Evolutionary conservation across 2,888 invertebrate species (phyloP), one percentile per base, ranked within the genome.

Genomic region (Cephus pygmeus): DNA sequence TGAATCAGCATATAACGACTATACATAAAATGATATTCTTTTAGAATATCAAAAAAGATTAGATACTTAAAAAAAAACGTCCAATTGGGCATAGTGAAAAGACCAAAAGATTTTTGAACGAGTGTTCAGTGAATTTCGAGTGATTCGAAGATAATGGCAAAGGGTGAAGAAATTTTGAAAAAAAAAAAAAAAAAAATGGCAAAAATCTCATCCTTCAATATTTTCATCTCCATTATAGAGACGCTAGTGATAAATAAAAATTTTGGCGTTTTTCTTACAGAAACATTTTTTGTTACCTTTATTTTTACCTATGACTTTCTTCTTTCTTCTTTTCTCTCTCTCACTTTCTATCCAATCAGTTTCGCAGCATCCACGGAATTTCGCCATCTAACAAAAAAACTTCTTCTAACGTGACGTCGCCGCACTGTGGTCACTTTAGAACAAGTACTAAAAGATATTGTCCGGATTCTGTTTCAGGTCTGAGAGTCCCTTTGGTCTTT

Each of bases 381-480:
- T 2, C 9, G 23, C 56, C 9, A 56, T 0, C 56, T 23, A 56
- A 56, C 23, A 1, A 56, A 56, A 56, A 40, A 23, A 40, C 1
- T 56, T 56, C 71, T 4, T 71, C 71, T 71, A 71, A 71, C 71
- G 71, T 31, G 33, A 71, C 31, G 33, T 31, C 12, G 33, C 33
- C 34, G 12, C 71, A 34, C 31, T 12, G 12, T 71, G 34, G 75
- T 31, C 34, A 33, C 75, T 12, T 75, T 76, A 79, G 86, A 77
- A 75, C 83, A 83, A 75, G n/a, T 81, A 84, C 81, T 87, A 82
- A 88, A 73, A 75, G 31, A 69, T 31, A 35, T 31, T 75, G 36
- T 79, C 76, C 69, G 75, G 30, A 75, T 82, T 85, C 85, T 84
- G 82, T 82, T 82, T 79, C 82, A 81, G 84, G 73, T 75, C 40